Conservation (phyloP, 1,140 invertebrate species). For the Cardiocondyla obscurior region DNA sequence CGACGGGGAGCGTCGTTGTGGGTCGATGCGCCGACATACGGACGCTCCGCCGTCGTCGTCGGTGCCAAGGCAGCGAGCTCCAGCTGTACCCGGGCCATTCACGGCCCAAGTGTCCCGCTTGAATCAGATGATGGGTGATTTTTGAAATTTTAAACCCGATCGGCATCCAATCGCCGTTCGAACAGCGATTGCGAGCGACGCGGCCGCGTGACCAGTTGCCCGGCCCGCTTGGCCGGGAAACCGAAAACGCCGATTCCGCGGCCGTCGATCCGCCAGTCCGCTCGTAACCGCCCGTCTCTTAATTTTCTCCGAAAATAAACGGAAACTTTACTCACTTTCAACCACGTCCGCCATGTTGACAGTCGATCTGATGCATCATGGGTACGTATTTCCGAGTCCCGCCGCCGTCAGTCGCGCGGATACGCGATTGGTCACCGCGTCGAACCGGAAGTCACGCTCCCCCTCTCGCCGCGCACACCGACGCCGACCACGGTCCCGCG, state of each 20-base stretch:
- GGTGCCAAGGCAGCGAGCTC: constrained; percentile 20
- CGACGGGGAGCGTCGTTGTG: background rate
- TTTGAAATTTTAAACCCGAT: constrained; percentile 84
- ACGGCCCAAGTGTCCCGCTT: constrained; percentile 75
- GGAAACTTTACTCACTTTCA: constrained; percentile 87
- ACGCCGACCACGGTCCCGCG: background rate
- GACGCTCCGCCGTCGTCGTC: background rate
- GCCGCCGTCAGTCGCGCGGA: constrained; percentile 56
- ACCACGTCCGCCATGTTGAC: constrained; percentile 91
- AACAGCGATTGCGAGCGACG: constrained; percentile 60
- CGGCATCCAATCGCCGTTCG: constrained; percentile 72
- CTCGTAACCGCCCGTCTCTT: constrained; percentile 32
- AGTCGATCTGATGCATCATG: constrained; percentile 82
- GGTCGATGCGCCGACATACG: background rate
- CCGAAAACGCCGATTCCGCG: constrained; percentile 56
- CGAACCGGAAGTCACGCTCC: background rate
- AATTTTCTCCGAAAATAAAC: constrained; percentile 73
- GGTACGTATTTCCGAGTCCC: constrained; percentile 74
- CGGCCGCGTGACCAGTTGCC: background rate
- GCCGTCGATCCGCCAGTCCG: background rate
- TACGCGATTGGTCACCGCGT: constrained; percentile 46
- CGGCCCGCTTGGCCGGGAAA: constrained; percentile 57
- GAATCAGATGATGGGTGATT: constrained; percentile 81
- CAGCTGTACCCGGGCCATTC: constrained; percentile 39
- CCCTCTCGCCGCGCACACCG: no score